Base-by-base conservation (phyloP, 2,113 vertebrate genomes). In the Phyllopteryx taeniolatus region DNA sequence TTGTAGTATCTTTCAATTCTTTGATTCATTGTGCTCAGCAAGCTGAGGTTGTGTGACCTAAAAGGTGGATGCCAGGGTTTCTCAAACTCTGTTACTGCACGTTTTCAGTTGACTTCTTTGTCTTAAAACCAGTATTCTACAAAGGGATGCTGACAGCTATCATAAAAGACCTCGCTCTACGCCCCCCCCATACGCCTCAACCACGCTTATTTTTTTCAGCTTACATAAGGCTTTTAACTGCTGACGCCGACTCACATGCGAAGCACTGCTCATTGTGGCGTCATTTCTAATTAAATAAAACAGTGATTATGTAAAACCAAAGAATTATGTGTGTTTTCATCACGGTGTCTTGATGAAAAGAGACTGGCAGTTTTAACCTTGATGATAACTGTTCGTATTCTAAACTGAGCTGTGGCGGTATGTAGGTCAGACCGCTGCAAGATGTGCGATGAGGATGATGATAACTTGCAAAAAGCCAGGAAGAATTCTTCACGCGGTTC, bases 371-470 rank as follows among this genome's bases (percentile, higher is more conserved):
- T 59, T 75, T 72, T 75, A 80, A 86, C 82, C 75, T 84, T 79
- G 82, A 84, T 80, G 75, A 80, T 79, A 85, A 77, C 68, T 66
- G 43, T 44, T 82, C 73, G 20, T 62, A 63, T 79, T 85, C 81
- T 72, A 59, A 73, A 66, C 67, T 74, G 72, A 75, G 74, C 67
- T 56, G 12, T 56, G 8, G 27, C 65, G 49, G 74, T 79, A 85
- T 85, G 74, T 88, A 83, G 80, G 85, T 87, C 87, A 87, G 74
- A 74, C 57, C 67, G 73, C n/a, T 17, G 51, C 59, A 71, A 79
- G 70, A 78, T 77, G 84, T 83, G 71, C 72, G 78, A 83, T 83
- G 44, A 59, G 8, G 44, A 76, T 69, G 70, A 76, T 77, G 79
- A 79, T 81, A 63, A 79, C 75, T 77, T 80, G 80, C 67, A 63